Percentiles rank a stretch among this genome's conserved stretches.
These are phyloP conservation scores for Brachyistius frenatus DNA, from an alignment of 2,113 vertebrate species.

Conservation along the genomic window DNA sequence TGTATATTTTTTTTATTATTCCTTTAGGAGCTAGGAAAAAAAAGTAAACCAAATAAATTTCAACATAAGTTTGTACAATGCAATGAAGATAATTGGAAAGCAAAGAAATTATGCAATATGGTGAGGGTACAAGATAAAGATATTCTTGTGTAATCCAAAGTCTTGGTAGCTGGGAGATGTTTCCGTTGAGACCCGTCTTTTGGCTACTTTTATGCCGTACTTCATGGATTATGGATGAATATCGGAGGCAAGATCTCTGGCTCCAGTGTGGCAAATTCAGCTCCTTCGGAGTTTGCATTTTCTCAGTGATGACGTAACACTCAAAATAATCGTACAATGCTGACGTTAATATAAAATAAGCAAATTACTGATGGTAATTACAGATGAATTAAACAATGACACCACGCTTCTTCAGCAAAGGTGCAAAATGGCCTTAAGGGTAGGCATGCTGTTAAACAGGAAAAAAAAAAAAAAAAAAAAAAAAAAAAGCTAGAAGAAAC, in stretches of 20 bases:
- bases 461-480: conserved; percentile 16
- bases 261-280: conserved; percentile 56
- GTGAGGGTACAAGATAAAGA: conserved; percentile 47
- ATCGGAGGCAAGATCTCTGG: not conserved
- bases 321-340: conserved; percentile 72
- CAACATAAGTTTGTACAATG: conserved; percentile 77
- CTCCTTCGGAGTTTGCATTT: conserved; percentile 63
- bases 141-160: conserved; percentile 51
- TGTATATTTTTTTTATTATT: conserved; percentile 81
- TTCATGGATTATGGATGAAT: conserved; percentile 33
- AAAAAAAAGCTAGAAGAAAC: conserved; percentile 57
- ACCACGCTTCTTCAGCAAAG: conserved; percentile 69
- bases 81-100: conserved; percentile 54
- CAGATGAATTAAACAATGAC: conserved; percentile 68
- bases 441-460: conserved; percentile 70
- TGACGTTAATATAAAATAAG: conserved; percentile 76
- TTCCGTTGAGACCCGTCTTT: conserved; percentile 25
- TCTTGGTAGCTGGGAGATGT: conserved; percentile 28
- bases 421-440: conserved; percentile 61
- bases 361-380: conserved; percentile 77
- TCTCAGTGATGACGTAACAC: conserved; percentile 58
- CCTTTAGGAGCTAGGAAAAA: conserved; percentile 80
- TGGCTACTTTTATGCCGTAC: not conserved
- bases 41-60: conserved; percentile 80
- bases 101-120: conserved; percentile 55